Percentiles rank a stretch among this genome's conserved stretches.
These are phyloP conservation scores for Cebidichthys violaceus DNA, from an alignment of 2,113 vertebrate genomes.

Conservation along the genomic window DNA sequence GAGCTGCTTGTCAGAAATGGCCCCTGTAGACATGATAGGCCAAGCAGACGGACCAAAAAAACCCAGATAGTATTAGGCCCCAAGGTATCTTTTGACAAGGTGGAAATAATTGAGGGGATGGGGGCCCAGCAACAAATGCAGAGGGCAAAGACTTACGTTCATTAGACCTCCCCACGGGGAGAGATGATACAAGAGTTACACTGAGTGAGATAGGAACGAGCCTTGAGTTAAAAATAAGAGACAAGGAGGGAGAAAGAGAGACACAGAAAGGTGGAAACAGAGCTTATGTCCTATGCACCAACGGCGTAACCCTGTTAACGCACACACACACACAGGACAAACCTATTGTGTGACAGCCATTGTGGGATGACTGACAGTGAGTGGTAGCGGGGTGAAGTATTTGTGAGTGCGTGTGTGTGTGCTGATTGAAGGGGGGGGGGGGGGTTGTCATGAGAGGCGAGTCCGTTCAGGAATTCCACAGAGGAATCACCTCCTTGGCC, in stretches of 20 bases:
- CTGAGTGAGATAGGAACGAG: not conserved
- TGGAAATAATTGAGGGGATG: conserved; percentile 55
- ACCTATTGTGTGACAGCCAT: conserved; percentile 74
- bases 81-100: conserved; percentile 54
- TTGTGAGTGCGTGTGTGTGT: conserved; percentile 45
- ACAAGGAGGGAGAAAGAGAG: not conserved
- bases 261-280: conserved; percentile 29
- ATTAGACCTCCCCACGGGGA: conserved; percentile 42
- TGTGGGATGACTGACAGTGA: conserved; percentile 81
- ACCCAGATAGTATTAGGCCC: conserved; percentile 38
- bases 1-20: conserved; percentile 48
- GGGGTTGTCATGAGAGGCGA: conserved; percentile 58
- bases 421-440: conserved; percentile 21
- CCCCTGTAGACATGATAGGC: conserved; percentile 32
- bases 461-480: conserved; percentile 76
- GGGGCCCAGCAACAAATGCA: conserved; percentile 46
- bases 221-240: not conserved
- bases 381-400: conserved; percentile 57
- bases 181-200: conserved; percentile 30
- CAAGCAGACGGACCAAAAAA: not conserved
- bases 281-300: conserved; percentile 50
- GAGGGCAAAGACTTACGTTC: conserved; percentile 55
- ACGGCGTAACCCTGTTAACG: conserved; percentile 60
- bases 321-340: conserved; percentile 45
- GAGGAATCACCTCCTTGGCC: conserved; percentile 78